Base-by-base conservation (phyloP, 1,140 invertebrate genomes). In the Drosophila ohnishii region DNA sequence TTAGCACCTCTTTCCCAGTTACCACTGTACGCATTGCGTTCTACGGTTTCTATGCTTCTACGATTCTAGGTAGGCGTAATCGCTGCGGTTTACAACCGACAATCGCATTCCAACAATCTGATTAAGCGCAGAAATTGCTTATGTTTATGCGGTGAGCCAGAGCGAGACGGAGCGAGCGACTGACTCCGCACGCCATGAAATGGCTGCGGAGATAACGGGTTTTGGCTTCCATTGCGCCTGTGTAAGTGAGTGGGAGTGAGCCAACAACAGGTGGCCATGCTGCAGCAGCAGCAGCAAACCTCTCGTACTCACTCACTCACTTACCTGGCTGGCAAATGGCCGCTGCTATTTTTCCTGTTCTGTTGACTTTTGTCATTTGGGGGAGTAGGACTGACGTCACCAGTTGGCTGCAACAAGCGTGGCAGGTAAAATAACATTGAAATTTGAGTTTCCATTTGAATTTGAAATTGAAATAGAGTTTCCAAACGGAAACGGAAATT, bases 401-500 rank as follows among this genome's bases (percentile, higher is more conserved):
- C 55, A 62, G 59, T 40, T 62, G 60, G 34, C 47, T 40, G 48
- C 48, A 30, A 16, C 32, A 40, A 62, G 48, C 60, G 25, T 62
- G 60, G 60, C 84, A 87, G 80, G 84, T 87, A 80, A 60, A 80
- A 84, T 30, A 87, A 88, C 84, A 55, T 37, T 55, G 51, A 28
- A 55, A 55, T 37, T 55, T 55, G 51, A 55, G 51, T 55, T 55
- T 37, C 34, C 51, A 55, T 37, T 55, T 22, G 19, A 55, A 55
- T 37, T 55, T 34, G 51, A 55, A 55, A 53, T 2, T 53, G 19
- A 53, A 53, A 53, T 53, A 14, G 50, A 53, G 50, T 53, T 53
- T 53, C 11, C 50, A 83, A 87, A 44, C 73, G 84, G 85, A 88
- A 88, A 48, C 84, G 84, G 84, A 88, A 88, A 84, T 80, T 85